Evolutionary conservation across 2,797 vertebrate genomes (phyloP), one percentile per base, ranked within the genome.

Genomic region (Taenioides sp.): DNA sequence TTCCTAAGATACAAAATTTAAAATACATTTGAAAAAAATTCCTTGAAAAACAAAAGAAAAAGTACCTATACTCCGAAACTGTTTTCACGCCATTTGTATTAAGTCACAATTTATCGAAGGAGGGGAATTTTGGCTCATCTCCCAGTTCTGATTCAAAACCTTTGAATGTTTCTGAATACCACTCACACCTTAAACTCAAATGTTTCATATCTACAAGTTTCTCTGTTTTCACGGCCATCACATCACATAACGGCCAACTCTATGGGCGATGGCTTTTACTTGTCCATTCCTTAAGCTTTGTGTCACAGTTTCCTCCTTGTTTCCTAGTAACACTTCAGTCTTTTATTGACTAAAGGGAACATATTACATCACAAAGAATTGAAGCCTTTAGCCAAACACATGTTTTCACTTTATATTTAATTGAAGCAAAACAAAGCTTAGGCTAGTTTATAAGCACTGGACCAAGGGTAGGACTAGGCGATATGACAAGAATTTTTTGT

Each of bases 271-370:
- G 67, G 70, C 80, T 76, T 64, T 69, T 40, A 75, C 63, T 76
- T 63, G 72, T 74, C 84, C 83, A 84, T 87, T 89, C 82, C 85
- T 86, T 27, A 50, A 80, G 71, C 67, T 68, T 72, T n/a, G 52
- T 77, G 78, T 89, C 83, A 89, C 57, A 60, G 71, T 72, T 85
- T 71, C 79, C 82, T 75, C 78, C 82, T 80, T 78, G 67, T 67
- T 50, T 68, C 61, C 49, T 52, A 65, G 77, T 67, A 58, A 75
- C 69, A 80, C 79, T 54, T 55, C 54, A 47, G 86, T 85, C 67
- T 31, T 67, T 63, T 4, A 7, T 34, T 76, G 75, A 80, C 79
- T 87, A 73, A 81, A 73, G 67, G 86, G 87, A 79, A 74, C 72
- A 60, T 52, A 69, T 79, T 70, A 75, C 70, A 43, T n/a, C 59